These are phyloP conservation scores for Solea senegalensis DNA, from an alignment of 2,113 vertebrate species.

Conservation along the genomic window DNA sequence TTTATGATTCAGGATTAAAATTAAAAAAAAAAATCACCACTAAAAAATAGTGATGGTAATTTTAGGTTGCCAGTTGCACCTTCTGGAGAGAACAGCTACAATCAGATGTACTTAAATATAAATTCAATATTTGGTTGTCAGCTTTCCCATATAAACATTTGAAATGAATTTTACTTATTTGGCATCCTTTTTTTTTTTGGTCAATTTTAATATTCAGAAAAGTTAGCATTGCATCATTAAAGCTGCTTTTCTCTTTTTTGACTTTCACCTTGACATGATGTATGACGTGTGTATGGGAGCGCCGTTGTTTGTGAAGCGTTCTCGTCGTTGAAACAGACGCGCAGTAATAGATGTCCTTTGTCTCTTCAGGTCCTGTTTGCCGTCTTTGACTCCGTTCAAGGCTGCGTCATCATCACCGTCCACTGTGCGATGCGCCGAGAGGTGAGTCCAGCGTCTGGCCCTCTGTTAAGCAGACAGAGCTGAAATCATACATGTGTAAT, in stretches of 20 bases:
- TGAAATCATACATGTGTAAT: conserved; percentile 6
- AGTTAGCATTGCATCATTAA: neutral
- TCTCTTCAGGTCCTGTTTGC: conserved; percentile 91
- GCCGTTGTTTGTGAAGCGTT: neutral
- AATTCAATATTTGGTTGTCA: too few species aligned
- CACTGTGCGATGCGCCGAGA: conserved; percentile 97
- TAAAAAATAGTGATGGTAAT: too few species aligned
- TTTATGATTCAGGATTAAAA: too few species aligned
- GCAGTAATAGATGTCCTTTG: neutral
- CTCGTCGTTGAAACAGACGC: neutral
- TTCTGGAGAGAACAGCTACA: neutral
- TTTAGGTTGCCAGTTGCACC: too few species aligned
- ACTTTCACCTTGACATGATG: neutral
- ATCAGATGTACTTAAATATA: too few species aligned
- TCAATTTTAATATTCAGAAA: too few species aligned
- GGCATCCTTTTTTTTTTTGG: too few species aligned
- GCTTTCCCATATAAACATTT: too few species aligned
- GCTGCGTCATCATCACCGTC: conserved; percentile 97
- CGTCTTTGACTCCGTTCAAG: conserved; percentile 95
- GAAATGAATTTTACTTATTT: too few species aligned
- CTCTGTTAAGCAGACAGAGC: neutral
- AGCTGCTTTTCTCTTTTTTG: neutral
- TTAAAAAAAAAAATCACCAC: too few species aligned
- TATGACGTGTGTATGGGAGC: neutral
- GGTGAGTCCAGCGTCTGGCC: conserved; percentile 78